Percentiles rank a stretch among this genome's conserved stretches.
phyloP scores from a whole-genome alignment of 64 coral and sea anemone genomes.

The Porites lutea region DNA sequence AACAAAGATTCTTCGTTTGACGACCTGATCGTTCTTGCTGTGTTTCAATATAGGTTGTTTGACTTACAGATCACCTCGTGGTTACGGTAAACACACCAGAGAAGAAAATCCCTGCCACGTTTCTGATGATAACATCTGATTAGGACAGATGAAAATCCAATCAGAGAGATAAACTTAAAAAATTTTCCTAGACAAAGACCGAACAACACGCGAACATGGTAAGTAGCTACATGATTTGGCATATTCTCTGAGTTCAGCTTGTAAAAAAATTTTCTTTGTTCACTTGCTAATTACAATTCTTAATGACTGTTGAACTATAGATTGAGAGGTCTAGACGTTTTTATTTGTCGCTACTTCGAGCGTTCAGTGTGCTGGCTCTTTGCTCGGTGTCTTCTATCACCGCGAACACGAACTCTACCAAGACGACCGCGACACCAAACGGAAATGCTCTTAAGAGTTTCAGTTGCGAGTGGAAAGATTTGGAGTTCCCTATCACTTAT shows the following conservation, averaged over 20 bases:
- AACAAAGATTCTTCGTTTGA: neutral
- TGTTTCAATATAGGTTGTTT: neutral
- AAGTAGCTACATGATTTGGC: neutral
- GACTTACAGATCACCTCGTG: neutral
- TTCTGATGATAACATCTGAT: neutral
- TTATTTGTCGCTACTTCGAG: neutral
- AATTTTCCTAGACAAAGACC: neutral
- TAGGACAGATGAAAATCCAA: conserved; percentile 1
- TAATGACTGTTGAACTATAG: neutral
- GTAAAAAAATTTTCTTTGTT: neutral
- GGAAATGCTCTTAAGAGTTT: conserved; percentile 40
- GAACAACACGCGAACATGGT: conserved; percentile 16
- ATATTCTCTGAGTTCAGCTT: neutral
- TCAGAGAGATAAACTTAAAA: neutral
- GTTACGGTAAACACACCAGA: neutral
- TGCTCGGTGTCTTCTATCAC: conserved; percentile 1
- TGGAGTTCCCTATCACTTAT: conserved; percentile 77
- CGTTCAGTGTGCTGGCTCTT: neutral
- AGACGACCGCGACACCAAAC: conserved; percentile 19
- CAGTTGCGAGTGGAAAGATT: conserved; percentile 82
- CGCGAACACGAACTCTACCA: conserved; percentile 3
- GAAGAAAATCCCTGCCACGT: neutral
- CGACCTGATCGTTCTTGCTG: conserved; percentile 4
- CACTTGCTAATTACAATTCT: conserved; percentile 10
- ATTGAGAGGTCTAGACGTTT: neutral